Conservation (phyloP, 1,140 invertebrate genomes). For the Bombus pascuorum region DNA sequence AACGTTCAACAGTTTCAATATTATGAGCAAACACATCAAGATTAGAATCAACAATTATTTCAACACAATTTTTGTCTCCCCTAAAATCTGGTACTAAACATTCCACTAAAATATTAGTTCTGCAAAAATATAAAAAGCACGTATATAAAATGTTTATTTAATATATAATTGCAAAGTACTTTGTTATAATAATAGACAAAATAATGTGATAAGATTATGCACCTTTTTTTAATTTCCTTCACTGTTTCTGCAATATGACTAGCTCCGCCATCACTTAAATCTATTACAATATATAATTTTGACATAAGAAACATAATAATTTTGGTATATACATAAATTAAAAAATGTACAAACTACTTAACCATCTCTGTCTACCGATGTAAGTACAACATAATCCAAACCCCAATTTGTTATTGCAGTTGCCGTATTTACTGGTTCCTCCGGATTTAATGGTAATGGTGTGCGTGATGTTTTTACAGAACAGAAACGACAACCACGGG, state of each 20-base stretch:
- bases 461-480: conserved; percentile 97
- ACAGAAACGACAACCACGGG: conserved; percentile 97
- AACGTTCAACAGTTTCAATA: conserved; percentile 95
- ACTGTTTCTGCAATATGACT: conserved; percentile 96
- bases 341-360: conserved; percentile 30
- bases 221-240: conserved; percentile 88
- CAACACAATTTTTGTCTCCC: conserved; percentile 90
- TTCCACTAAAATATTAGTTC: conserved; percentile 95
- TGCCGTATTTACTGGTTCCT: conserved; percentile 97
- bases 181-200: background rate
- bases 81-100: conserved; percentile 98
- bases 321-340: background rate
- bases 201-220: conserved; percentile 54
- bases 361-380: conserved; percentile 99
- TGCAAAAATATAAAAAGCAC: conserved; percentile 75
- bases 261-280: conserved; percentile 95
- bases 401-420: conserved; percentile 96
- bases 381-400: conserved; percentile 98
- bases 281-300: conserved; percentile 75
- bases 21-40: conserved; percentile 98
- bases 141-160: conserved; percentile 24
- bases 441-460: conserved; percentile 95
- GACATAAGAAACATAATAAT: conserved; percentile 23
- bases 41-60: conserved; percentile 90
- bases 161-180: background rate